Percentiles rank a stretch among this genome's conserved stretches.
Evolutionary conservation across 2,888 invertebrate species (phyloP).

Genomic region (Drosophila antonietae): DNA sequence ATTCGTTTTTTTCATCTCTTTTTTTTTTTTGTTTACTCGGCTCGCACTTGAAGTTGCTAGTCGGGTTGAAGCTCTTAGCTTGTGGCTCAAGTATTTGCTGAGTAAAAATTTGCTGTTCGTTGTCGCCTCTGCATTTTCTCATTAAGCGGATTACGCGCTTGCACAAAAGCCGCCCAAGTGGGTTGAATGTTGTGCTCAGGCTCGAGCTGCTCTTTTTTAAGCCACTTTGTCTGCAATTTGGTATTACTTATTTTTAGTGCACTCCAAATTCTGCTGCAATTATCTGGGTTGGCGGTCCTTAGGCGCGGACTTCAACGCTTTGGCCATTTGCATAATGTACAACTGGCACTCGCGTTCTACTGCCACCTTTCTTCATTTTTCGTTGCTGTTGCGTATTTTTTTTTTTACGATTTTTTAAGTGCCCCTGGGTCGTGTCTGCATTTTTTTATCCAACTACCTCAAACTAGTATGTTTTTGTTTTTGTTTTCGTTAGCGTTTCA

Average conservation of each 20-base stretch:
- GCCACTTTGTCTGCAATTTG: constrained; percentile 59
- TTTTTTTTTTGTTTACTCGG: constrained; percentile 18
- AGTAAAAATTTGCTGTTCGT: constrained; percentile 63
- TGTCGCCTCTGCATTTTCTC: constrained; percentile 72
- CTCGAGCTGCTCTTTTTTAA: constrained; percentile 16
- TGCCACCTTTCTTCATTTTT: constrained; percentile 1
- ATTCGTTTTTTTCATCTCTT: not conserved
- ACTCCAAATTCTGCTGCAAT: constrained; percentile 69
- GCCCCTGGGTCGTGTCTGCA: constrained; percentile 41
- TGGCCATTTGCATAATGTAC: constrained; percentile 74
- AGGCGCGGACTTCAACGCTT: constrained; percentile 70
- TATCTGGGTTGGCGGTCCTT: constrained; percentile 61
- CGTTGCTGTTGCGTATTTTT: constrained; percentile 1
- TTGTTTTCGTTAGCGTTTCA: constrained; percentile 33
- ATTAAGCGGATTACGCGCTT: constrained; percentile 73
- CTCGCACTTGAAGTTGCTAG: constrained; percentile 15
- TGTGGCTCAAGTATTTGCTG: constrained; percentile 68
- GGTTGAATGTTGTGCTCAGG: constrained; percentile 27
- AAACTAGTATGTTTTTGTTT: constrained; percentile 1
- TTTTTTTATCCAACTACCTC: constrained; percentile 1
- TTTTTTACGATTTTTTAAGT: constrained; percentile 71
- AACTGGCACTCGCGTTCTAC: constrained; percentile 39
- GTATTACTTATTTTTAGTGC: constrained; percentile 52
- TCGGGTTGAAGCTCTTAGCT: constrained; percentile 32
- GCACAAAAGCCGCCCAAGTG: constrained; percentile 29